Conservation (phyloP, 2,888 invertebrate species). For the Cancer borealis region DNA sequence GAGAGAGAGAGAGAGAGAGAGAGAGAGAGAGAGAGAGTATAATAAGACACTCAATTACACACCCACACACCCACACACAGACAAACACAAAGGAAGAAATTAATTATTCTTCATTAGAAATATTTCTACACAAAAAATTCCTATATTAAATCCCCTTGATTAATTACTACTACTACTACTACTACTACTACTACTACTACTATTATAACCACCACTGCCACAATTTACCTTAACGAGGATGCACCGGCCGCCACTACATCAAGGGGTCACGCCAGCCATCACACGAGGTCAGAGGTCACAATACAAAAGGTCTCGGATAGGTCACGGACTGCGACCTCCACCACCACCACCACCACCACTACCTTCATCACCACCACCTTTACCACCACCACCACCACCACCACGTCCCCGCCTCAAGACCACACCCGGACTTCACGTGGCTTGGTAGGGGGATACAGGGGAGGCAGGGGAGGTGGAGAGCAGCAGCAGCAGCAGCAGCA, state of each 20-base stretch:
- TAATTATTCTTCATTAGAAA: too few species aligned
- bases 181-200: background rate
- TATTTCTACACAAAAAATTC: too few species aligned
- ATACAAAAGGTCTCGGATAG: slow-evolving; percentile 1
- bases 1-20: slow-evolving; percentile 26
- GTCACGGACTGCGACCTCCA: slow-evolving; percentile 7
- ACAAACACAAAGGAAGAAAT: too few species aligned
- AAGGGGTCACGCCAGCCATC: slow-evolving; percentile 17
- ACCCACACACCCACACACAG: too few species aligned
- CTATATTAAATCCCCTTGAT: background rate
- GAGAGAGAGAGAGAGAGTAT: slow-evolving; percentile 1
- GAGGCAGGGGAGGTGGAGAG: background rate
- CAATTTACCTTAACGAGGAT: background rate
- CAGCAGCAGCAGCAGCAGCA: too few species aligned
- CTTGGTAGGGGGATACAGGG: background rate
- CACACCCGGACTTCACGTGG: slow-evolving; percentile 19
- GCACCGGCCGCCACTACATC: background rate
- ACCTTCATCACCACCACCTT: background rate
- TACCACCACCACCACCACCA: too few species aligned
- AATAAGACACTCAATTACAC: background rate
- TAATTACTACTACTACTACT: background rate
- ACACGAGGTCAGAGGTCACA: background rate
- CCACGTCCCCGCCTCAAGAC: background rate
- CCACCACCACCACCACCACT: background rate
- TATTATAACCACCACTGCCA: background rate